Evolutionary conservation across 2,113 vertebrate genomes (phyloP), one percentile per base, ranked within the genome.

Genomic region (Ancistrus triradiatus): DNA sequence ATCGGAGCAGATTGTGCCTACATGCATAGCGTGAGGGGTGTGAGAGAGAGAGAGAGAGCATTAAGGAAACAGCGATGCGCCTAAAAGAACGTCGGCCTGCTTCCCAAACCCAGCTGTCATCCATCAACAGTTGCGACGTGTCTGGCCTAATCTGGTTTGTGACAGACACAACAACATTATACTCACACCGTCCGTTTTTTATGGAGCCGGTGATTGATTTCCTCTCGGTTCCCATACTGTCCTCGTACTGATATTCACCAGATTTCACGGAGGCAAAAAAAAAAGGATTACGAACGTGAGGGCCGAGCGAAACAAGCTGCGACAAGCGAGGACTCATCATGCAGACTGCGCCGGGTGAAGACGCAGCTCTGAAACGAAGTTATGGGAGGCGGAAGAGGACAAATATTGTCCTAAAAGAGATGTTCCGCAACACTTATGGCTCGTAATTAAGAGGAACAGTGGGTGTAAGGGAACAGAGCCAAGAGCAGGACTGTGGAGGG

Each of bases 401-500:
- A 69, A 28, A 69, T 64, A 60, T 50, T 49, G 15, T 59, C 50
- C 51, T 61, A 50, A 55, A 59, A 57, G 44, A 53, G 62, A 66
- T 60, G 56, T 72, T 69, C 65, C 63, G 38, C 19, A 70, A 65
- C 43, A 40, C 7, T 52, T 47, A 59, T 59, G 50, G 58, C 43
- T 69, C 17, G 59, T 72, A 62, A 75, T 78, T 75, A 78, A 66
- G 24, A 63, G 70, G 35, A 66, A 56, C 47, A 52, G 69, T 25
- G 27, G 9, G 35, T 7, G 48, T 25, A 33, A 38, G 66, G 24
- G 52, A 18, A 38, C 42, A 38, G 18, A 21, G 40, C 62, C 33
- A 18, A 14, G 15, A 28, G 50, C 17, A 48, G 50, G 51, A 37
- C 40, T 22, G 28, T 17, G 22, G 33, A n/a, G 25, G 37, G 24